Percentiles rank a stretch among this genome's conserved stretches.
Conservation (phyloP, 1,140 invertebrate species). For the Theocolax elegans region DNA sequence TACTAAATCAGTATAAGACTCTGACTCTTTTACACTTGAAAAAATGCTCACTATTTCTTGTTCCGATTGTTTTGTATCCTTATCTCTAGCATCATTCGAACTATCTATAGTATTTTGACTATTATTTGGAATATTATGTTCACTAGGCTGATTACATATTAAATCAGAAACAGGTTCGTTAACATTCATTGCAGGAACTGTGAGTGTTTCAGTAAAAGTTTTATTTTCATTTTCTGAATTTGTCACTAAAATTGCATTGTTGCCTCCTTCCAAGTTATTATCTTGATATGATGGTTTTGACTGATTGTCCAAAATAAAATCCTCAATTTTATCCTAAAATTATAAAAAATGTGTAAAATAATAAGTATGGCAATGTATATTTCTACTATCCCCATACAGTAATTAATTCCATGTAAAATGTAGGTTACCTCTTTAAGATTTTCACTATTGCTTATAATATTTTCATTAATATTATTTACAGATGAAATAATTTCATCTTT, state of each 20-base stretch:
- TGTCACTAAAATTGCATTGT: neutral
- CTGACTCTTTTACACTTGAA: conserved; percentile 7
- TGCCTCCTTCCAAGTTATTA: conserved; percentile 6
- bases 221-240: conserved; percentile 5
- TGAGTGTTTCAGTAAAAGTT: conserved; percentile 8
- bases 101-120: conserved; percentile 5
- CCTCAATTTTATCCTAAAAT: conserved; percentile 28
- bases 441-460: neutral
- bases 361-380: no score
- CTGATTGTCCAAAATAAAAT: conserved; percentile 9
- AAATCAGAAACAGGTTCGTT: conserved; percentile 18
- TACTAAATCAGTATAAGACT: conserved; percentile 1
- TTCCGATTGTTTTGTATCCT: neutral
- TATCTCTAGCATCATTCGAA: neutral
- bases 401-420: no score
- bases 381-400: no score
- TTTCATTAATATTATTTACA: conserved; percentile 22
- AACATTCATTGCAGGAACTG: conserved; percentile 8
- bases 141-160: conserved; percentile 1
- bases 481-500: conserved; percentile 24
- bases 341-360: neutral
- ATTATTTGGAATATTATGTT: neutral
- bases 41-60: conserved; percentile 8
- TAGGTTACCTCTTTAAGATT: conserved; percentile 26
- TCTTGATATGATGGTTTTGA: conserved; percentile 4